Base-by-base conservation (phyloP, 1,140 invertebrate species). In the Fopius arisanus region DNA sequence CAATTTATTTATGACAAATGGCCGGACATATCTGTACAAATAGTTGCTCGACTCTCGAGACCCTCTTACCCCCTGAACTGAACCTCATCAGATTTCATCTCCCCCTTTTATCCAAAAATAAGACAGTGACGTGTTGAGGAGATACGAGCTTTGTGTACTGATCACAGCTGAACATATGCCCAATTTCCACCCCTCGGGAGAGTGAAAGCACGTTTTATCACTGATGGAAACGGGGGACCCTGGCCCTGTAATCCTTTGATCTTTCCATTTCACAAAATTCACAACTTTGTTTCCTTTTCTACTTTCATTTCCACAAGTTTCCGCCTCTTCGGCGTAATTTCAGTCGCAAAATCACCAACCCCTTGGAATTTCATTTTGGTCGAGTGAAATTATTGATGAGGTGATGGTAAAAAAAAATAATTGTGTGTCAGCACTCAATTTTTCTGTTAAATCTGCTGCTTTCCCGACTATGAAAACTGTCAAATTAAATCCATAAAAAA, bases 191-290 rank as follows among this genome's bases (percentile, higher is more conserved):
- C 54, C 54, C 26, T 59, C 54, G 23, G 19, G 33, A 59, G 23
- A 59, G 54, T 26, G 19, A 5, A 23, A 59, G 23, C 54, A 59
- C 54, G 54, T 59, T 26, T 23, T 4, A 5, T 59, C 54, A 12
- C 54, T 26, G 54, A 59, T 26, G 54, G 9, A 26, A 12, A n/a
- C 54, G 6, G 14, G 23, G 23, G 54, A 59, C 23, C 54, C 7
- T 59, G 54, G 14, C 19, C 23, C 54, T 59, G 23, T 59, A 59
- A 59, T 59, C 54, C 78, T 77, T 82, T 82, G 81, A 82, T 81
- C 82, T 82, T 82, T 80, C 79, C 81, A 82, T 83, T 83, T 79
- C 75, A 73, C 68, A 74, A 48, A 19, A 48, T 48, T 48, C 7
- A 16, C 4, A 48, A 48, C 4, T 19, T 48, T 48, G 43, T 16